These are phyloP conservation scores for Diorhabda carinulata DNA, from an alignment of 1,140 invertebrate genomes.

Conservation along the genomic window DNA sequence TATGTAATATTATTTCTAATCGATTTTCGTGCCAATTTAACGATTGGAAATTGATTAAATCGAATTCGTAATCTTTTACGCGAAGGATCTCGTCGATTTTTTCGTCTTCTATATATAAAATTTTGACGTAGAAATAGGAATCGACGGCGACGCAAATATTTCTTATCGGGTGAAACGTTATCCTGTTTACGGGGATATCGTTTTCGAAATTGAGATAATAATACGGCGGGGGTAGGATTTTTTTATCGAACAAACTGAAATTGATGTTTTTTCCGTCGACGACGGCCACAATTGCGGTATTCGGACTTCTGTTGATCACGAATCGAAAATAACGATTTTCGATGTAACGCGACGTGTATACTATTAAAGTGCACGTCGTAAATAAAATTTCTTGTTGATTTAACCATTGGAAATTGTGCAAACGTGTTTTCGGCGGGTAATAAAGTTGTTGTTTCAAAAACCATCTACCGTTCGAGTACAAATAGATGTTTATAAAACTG, in stretches of 20 bases:
- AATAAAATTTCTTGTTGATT: constrained; percentile 17
- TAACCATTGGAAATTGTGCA: constrained; percentile 28
- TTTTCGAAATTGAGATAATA: constrained; percentile 10
- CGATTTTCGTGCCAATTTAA: neutral
- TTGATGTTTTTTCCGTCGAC: constrained; percentile 28
- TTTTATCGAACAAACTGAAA: constrained; percentile 28
- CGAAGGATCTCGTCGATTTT: neutral
- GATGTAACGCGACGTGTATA: constrained; percentile 23
- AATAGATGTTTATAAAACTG: constrained; percentile 25
- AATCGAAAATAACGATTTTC: constrained; percentile 23
- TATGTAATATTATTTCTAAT: neutral
- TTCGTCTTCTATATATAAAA: constrained; percentile 15
- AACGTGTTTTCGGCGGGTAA: constrained; percentile 16
- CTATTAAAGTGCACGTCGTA: constrained; percentile 21
- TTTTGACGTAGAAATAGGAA: constrained; percentile 8
- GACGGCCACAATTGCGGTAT: constrained; percentile 22
- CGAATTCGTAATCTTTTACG: neutral
- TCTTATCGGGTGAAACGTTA: constrained; percentile 19
- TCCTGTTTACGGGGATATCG: constrained; percentile 28
- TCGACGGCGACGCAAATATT: constrained; percentile 15
- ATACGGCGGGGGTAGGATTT: constrained; percentile 32
- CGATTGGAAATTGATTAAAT: neutral
- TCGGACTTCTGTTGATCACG: constrained; percentile 18
- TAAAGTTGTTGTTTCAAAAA: constrained; percentile 31
- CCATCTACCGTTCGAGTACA: constrained; percentile 30